These are phyloP conservation scores for Zosterops pallidus DNA, from an alignment of 2,113 vertebrate genomes.

Conservation along the genomic window DNA sequence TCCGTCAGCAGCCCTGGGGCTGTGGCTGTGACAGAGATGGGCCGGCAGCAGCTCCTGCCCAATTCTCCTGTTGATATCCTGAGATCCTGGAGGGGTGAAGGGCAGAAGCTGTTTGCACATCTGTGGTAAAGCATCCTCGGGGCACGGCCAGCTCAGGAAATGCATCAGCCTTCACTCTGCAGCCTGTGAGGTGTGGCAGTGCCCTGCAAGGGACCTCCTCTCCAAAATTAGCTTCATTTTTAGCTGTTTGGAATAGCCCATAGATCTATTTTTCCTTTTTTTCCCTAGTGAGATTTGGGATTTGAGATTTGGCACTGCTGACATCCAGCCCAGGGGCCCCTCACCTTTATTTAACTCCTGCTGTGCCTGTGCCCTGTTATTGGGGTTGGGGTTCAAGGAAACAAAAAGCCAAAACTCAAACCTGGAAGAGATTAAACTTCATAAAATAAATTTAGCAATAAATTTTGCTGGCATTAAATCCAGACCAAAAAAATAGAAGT, in stretches of 20 bases:
- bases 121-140: not conserved
- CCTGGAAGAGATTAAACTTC: not conserved
- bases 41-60: not conserved
- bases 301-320: not conserved
- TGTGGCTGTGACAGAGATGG: accelerated
- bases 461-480: not conserved
- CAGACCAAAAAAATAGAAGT: not conserved
- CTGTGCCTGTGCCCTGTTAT: not conserved
- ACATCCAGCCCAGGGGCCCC: not conserved
- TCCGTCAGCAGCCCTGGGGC: not conserved
- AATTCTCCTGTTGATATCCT: not conserved
- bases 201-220: not conserved
- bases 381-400: not conserved
- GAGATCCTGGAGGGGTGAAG: accelerated
- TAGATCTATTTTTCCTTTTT: not conserved
- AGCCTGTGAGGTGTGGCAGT: not conserved
- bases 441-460: not conserved
- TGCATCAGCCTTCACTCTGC: not conserved
- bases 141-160: not conserved
- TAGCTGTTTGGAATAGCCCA: not conserved
- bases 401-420: not conserved
- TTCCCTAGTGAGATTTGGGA: not conserved
- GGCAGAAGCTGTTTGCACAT: not conserved
- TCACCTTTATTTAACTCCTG: accelerated
- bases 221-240: not conserved